phyloP scores from a whole-genome alignment of 2,113 vertebrate genomes.

The Megalops atlanticus region DNA sequence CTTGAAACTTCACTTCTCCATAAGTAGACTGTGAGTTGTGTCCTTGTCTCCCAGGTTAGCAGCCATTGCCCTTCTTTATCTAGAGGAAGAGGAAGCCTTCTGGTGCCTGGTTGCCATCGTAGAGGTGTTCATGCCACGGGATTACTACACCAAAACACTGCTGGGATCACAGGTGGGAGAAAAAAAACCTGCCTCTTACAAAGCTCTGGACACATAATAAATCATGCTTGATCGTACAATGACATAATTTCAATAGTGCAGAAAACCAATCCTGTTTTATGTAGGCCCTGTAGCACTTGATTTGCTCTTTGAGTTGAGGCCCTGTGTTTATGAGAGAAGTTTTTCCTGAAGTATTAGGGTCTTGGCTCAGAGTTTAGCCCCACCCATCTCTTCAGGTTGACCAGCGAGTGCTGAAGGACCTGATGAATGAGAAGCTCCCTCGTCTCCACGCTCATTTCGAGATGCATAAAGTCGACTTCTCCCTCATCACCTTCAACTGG shows the following conservation, averaged over 20 bases:
- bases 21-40: too few species aligned
- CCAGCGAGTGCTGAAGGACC: slow-evolving; percentile 94
- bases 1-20: too few species aligned
- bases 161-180: slow-evolving; percentile 98
- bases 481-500: slow-evolving; percentile 99
- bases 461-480: slow-evolving; percentile 89
- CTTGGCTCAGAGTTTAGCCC: background rate
- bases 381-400: slow-evolving; percentile 78
- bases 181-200: too few species aligned
- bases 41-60: slow-evolving; percentile 73
- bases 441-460: slow-evolving; percentile 90
- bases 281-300: too few species aligned
- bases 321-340: too few species aligned
- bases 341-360: too few species aligned
- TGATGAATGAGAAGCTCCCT: slow-evolving; percentile 93
- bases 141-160: slow-evolving; percentile 98
- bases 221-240: too few species aligned
- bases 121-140: slow-evolving; percentile 96
- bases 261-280: too few species aligned
- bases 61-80: slow-evolving; percentile 91
- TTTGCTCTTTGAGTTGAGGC: too few species aligned
- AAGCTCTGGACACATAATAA: too few species aligned
- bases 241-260: too few species aligned
- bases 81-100: slow-evolving; percentile 96
- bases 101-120: slow-evolving; percentile 94